These are phyloP conservation scores for Lysandra coridon DNA, from an alignment of 2,888 invertebrate species.

Conservation along the genomic window DNA sequence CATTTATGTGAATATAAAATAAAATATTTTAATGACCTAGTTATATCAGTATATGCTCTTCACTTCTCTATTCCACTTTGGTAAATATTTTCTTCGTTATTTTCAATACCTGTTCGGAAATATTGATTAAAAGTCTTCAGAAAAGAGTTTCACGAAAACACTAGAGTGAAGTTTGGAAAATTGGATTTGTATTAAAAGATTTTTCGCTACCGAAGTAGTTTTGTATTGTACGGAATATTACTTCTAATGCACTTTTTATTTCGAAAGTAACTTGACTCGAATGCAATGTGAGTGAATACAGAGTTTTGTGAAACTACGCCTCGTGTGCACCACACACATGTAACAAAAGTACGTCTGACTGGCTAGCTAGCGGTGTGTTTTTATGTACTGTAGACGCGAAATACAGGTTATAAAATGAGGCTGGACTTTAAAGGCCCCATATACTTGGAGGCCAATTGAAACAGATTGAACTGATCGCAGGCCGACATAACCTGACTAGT, in stretches of 20 bases:
- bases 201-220: constrained; percentile 5
- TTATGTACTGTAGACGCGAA: too few relatives aligned
- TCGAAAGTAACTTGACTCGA: too few relatives aligned
- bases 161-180: neutral
- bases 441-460: too few relatives aligned
- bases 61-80: neutral
- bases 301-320: neutral
- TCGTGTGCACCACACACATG: neutral
- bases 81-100: neutral
- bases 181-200: neutral
- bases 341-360: too few relatives aligned
- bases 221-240: neutral
- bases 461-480: too few relatives aligned
- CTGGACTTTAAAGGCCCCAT: too few relatives aligned
- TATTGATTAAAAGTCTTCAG: neutral
- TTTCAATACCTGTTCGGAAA: neutral
- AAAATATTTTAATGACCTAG: neutral
- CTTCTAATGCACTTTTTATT: neutral
- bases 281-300: neutral
- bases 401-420: too few relatives aligned
- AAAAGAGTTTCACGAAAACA: neutral
- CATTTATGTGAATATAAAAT: neutral
- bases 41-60: neutral
- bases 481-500: too few relatives aligned
- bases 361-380: too few relatives aligned